These are phyloP conservation scores for Leucophora obtusa DNA, from an alignment of 2,888 invertebrate genomes.

Conservation along the genomic window DNA sequence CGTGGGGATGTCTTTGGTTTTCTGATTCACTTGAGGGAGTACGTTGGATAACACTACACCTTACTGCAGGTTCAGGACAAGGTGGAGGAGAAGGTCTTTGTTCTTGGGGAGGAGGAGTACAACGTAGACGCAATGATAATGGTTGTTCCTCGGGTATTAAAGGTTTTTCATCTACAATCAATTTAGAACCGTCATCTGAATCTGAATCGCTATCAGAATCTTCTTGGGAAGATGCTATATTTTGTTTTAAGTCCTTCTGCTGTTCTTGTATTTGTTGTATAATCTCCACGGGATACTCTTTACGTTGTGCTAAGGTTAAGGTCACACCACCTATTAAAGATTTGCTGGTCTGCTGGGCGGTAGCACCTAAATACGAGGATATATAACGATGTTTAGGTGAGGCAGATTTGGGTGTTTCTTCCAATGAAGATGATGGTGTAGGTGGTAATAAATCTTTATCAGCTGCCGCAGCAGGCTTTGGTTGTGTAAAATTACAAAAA, in stretches of 20 bases:
- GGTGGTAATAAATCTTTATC: conserved; percentile 27
- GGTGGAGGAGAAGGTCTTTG: conserved; percentile 81
- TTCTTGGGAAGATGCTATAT: conserved; percentile 14
- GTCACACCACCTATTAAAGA: conserved; percentile 91
- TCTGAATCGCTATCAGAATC: conserved; percentile 69
- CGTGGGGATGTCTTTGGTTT: conserved; percentile 70
- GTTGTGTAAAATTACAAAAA: conserved; percentile 64
- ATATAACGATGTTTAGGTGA: conserved; percentile 82
- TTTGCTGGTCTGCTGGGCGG: conserved; percentile 77
- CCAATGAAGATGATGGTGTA: neutral
- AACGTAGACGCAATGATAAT: conserved; percentile 80
- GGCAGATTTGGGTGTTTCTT: conserved; percentile 56
- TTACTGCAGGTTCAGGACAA: conserved; percentile 83
- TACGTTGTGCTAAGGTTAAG: conserved; percentile 89
- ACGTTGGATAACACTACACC: conserved; percentile 90
- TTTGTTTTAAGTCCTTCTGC: conserved; percentile 26
- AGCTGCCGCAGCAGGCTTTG: conserved; percentile 44
- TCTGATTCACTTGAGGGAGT: conserved; percentile 81
- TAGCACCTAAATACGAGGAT: conserved; percentile 88
- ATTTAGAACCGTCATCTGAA: conserved; percentile 80
- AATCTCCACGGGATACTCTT: conserved; percentile 83
- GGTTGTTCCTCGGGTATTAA: conserved; percentile 82
- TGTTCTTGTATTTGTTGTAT: conserved; percentile 64
- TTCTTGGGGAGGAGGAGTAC: conserved; percentile 79
- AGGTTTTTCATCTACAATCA: conserved; percentile 84